A percentile compares a stretch with the other conserved stretches of the same genome.
Conservation (phyloP, 1,140 invertebrate species). For the Papilio xuthus region DNA sequence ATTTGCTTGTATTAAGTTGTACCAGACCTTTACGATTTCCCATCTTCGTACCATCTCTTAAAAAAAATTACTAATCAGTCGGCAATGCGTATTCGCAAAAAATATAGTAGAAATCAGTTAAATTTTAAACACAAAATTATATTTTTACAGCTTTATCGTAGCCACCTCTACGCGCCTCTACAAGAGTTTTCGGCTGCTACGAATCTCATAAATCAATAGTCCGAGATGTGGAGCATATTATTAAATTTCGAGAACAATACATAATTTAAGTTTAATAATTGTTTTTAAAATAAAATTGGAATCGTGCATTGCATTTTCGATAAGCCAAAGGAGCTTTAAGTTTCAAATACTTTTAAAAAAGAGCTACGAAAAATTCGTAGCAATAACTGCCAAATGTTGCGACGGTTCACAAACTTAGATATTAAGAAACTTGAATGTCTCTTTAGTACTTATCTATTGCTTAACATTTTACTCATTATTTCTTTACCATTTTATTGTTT, state of each 20-base stretch:
- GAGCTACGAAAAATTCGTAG: background rate
- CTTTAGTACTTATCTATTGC: background rate
- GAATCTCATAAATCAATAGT: background rate
- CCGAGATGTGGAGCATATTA: too few relatives aligned
- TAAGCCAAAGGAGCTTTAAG: background rate
- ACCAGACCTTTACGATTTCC: too few relatives aligned
- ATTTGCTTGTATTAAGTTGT: too few relatives aligned
- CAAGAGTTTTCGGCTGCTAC: background rate
- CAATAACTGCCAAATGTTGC: conserved; percentile 23
- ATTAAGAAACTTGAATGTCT: conserved; percentile 15
- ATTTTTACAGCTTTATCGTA: background rate
- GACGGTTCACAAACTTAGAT: conserved; percentile 10
- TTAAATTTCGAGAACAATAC: too few relatives aligned
- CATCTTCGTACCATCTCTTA: too few relatives aligned
- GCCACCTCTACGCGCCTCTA: background rate
- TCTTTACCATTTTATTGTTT: background rate
- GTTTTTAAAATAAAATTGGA: background rate
- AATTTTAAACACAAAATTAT: too few relatives aligned
- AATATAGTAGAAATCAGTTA: too few relatives aligned
- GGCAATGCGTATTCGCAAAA: too few relatives aligned
- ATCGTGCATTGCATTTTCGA: background rate
- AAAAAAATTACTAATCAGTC: too few relatives aligned
- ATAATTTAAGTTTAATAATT: too few relatives aligned
- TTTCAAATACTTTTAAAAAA: conserved; percentile 11
- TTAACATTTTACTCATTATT: background rate